Evolutionary conservation across 2,797 vertebrate species (phyloP), one percentile per base, ranked within the genome.

Genomic region (Mallotus villosus): DNA sequence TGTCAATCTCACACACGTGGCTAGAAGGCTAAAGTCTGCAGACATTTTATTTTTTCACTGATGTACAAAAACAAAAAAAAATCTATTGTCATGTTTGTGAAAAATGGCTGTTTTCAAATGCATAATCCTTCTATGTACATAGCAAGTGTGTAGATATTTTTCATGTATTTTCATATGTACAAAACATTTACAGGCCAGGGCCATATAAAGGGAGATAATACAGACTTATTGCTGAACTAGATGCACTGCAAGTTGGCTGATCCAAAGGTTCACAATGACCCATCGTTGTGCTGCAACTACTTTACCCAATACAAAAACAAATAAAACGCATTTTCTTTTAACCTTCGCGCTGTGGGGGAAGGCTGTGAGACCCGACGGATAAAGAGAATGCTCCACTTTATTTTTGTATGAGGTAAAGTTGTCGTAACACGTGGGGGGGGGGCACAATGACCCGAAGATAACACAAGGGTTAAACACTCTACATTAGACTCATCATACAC

Each of bases 211-310:
- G 87, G 85, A 91, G 79, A 90, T 77, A 90, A 89, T 87, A 92
- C 87, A 93, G 90, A 91, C 87, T 93, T 94, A 94, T 94, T 94
- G 92, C 93, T 94, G 90, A 90, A 92, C 90, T 93, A 91, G 87
- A 93, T 92, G 92, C 90, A 86, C 87, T 88, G 89, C 81, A 85
- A 86, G 86, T 84, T 75, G 87, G 82, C 82, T 88, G n/a, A n/a
- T n/a, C n/a, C n/a, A n/a, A n/a, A n/a, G n/a, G n/a, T n/a, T n/a
- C n/a, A n/a, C n/a, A n/a, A n/a, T n/a, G n/a, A n/a, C n/a, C n/a
- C n/a, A n/a, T n/a, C n/a, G n/a, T n/a, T n/a, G n/a, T n/a, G n/a
- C n/a, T n/a, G n/a, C n/a, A n/a, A n/a, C n/a, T n/a, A n/a, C n/a
- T n/a, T n/a, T n/a, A n/a, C n/a, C n/a, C n/a, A n/a, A n/a, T n/a